Conservation (phyloP, 2,888 invertebrate genomes). For the Clanis bilineata region DNA sequence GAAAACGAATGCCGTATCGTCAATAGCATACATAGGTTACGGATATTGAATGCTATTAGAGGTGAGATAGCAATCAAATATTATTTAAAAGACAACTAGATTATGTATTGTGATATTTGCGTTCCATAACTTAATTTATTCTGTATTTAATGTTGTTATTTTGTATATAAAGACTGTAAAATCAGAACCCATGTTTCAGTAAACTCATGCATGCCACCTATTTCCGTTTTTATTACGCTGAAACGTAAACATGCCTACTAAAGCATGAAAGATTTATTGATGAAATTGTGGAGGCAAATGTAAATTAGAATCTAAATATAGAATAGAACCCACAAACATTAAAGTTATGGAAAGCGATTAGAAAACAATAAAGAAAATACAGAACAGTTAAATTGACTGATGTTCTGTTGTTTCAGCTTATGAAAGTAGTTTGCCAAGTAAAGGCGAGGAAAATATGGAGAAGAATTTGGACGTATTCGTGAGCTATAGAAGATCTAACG, state of each 20-base stretch:
- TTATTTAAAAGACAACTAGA: conserved; percentile 12
- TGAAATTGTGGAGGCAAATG: not conserved
- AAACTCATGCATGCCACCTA: conserved; percentile 8
- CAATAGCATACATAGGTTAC: conserved; percentile 96
- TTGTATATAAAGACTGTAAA: conserved; percentile 25
- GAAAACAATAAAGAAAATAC: not conserved
- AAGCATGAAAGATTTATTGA: conserved; percentile 17
- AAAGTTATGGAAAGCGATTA: too few species aligned
- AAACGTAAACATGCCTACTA: conserved; percentile 16
- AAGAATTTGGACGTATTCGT: conserved; percentile 98
- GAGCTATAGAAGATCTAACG: conserved; percentile 98
- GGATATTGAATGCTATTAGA: conserved; percentile 94
- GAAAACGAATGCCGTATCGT: conserved; percentile 93
- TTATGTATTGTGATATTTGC: not conserved
- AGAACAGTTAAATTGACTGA: not conserved
- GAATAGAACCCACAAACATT: not conserved
- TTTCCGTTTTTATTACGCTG: conserved; percentile 1
- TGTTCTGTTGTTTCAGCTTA: conserved; percentile 69
- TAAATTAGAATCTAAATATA: conserved; percentile 5
- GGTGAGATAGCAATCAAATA: conserved; percentile 59
- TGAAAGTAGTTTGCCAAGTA: conserved; percentile 85
- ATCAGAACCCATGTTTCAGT: conserved; percentile 22
- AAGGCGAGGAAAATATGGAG: conserved; percentile 89
- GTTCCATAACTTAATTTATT: not conserved
- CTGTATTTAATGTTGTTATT: conserved; percentile 20